These are phyloP conservation scores for Neotragus moschatus DNA, from an alignment of 2,113 vertebrate genomes.

Conservation along the genomic window DNA sequence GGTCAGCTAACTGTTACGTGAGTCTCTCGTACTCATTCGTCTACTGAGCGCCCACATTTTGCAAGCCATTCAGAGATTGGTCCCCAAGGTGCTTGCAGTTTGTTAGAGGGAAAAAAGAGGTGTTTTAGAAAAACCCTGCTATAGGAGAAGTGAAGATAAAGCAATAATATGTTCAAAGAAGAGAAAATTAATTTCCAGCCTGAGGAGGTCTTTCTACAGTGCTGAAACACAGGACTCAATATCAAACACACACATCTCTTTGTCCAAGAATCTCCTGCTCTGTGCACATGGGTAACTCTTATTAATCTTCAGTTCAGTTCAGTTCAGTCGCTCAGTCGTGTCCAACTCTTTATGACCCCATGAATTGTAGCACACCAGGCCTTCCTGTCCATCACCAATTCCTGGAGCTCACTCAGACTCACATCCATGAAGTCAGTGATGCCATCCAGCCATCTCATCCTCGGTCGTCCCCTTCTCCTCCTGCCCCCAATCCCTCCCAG, in stretches of 20 bases:
- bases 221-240: neutral
- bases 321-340: too few species aligned
- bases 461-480: too few species aligned
- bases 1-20: neutral
- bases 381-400: too few species aligned
- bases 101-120: neutral
- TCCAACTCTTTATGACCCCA: too few species aligned
- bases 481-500: too few species aligned
- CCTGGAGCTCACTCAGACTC: too few species aligned
- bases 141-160: neutral
- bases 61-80: neutral
- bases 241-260: neutral
- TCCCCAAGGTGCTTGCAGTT: neutral
- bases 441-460: too few species aligned
- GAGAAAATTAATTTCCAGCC: neutral
- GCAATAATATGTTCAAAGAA: neutral
- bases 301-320: neutral
- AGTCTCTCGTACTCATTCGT: neutral
- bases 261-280: neutral
- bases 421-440: too few species aligned
- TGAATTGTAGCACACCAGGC: too few species aligned
- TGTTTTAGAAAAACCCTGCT: neutral
- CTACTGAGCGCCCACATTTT: neutral
- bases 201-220: neutral
- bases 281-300: neutral